Evolutionary conservation across 1,140 invertebrate species (phyloP).

Genomic region (Pogonomyrmex californicus): DNA sequence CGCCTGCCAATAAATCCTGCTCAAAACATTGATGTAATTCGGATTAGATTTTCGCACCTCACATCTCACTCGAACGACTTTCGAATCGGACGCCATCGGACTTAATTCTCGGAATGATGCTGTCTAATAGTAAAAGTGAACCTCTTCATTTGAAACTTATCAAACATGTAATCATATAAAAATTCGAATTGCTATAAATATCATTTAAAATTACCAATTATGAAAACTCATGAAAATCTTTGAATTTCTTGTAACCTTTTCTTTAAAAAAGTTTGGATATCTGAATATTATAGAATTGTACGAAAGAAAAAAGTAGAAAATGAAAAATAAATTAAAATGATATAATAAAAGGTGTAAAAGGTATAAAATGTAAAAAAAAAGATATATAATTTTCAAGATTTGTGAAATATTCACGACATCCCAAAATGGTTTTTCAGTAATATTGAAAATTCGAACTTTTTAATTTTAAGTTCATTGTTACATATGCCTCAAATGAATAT

Average conservation of each 20-base stretch:
- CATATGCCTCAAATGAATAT: background rate
- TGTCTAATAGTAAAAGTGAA: background rate
- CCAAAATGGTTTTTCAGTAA: background rate
- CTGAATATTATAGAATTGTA: background rate
- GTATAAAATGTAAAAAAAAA: background rate
- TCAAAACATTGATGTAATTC: conserved; percentile 51
- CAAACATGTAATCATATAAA: background rate
- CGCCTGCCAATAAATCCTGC: conserved; percentile 31
- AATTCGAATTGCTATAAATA: background rate
- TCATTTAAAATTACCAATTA: too few species aligned
- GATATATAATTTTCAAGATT: background rate
- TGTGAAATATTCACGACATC: background rate
- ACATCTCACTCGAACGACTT: conserved; percentile 21
- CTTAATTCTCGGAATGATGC: conserved; percentile 11
- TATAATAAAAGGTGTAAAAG: background rate
- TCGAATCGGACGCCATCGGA: background rate
- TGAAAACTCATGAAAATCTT: background rate
- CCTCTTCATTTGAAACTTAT: background rate
- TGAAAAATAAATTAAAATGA: background rate
- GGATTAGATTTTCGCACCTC: conserved; percentile 37
- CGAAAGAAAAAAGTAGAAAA: background rate
- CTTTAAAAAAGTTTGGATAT: background rate
- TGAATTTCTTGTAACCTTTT: background rate
- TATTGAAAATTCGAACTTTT: background rate
- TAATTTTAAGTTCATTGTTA: background rate